phyloP scores from a whole-genome alignment of 1,140 invertebrate genomes.

The Macrobrachium rosenbergii region DNA sequence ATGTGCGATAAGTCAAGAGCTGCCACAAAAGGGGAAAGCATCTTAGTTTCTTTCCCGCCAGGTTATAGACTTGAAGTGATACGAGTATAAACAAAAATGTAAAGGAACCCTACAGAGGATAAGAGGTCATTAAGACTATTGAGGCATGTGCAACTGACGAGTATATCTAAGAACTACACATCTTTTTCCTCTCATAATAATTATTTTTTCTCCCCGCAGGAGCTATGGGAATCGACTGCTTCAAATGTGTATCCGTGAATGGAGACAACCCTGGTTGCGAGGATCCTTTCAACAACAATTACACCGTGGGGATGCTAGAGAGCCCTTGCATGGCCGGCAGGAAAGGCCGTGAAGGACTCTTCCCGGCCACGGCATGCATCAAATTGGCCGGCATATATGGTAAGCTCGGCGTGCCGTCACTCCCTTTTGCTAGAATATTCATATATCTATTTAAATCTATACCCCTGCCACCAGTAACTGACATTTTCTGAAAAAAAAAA shows the following conservation, averaged over 20 bases:
- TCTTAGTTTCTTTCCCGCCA: too few species aligned
- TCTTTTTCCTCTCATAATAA: not conserved
- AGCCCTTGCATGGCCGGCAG: slow-evolving; percentile 93
- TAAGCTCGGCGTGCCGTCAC: slow-evolving; percentile 70
- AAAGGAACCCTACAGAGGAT: too few species aligned
- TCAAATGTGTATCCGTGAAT: slow-evolving; percentile 95
- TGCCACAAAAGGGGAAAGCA: too few species aligned
- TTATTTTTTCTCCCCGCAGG: slow-evolving; percentile 68
- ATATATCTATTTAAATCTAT: too few species aligned
- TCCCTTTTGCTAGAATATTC: not conserved
- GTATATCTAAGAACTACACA: too few species aligned
- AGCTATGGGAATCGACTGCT: slow-evolving; percentile 87
- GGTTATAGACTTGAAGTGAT: too few species aligned
- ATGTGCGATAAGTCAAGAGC: too few species aligned
- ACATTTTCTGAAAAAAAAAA: too few species aligned
- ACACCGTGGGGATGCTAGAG: slow-evolving; percentile 84
- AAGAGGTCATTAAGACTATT: too few species aligned
- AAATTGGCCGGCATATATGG: slow-evolving; percentile 91
- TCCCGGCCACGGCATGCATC: slow-evolving; percentile 96
- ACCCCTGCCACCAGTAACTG: too few species aligned
- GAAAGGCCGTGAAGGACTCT: slow-evolving; percentile 91
- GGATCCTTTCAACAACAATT: slow-evolving; percentile 97
- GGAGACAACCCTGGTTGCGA: slow-evolving; percentile 89
- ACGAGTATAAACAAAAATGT: too few species aligned
- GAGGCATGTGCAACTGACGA: too few species aligned